Percentiles rank a stretch among this genome's conserved stretches.
Conservation (phyloP, 2,888 invertebrate species). For the Cheilosia grossa region DNA sequence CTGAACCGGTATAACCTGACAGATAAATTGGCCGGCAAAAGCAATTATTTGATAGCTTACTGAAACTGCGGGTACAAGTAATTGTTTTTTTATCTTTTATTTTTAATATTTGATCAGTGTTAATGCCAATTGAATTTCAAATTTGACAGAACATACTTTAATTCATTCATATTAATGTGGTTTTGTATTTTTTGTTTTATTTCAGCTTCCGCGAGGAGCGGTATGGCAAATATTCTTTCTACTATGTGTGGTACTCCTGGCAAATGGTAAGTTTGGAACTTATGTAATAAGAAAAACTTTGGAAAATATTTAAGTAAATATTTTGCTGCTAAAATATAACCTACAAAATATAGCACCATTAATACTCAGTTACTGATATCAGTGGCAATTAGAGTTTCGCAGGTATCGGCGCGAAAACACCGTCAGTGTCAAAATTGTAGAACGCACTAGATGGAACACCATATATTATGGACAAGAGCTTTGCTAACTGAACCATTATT, state of each 20-base stretch:
- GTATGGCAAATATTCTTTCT: constrained; percentile 81
- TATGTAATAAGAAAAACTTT: neutral
- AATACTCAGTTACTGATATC: too few relatives aligned
- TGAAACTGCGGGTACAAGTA: neutral
- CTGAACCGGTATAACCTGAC: constrained; percentile 46
- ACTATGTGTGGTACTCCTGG: constrained; percentile 79
- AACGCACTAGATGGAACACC: too few relatives aligned
- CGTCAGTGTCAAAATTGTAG: too few relatives aligned
- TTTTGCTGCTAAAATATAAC: too few relatives aligned
- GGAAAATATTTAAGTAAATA: too few relatives aligned
- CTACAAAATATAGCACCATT: too few relatives aligned
- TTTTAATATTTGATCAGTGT: neutral
- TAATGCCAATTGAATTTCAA: neutral
- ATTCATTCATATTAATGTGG: neutral
- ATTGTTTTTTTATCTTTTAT: neutral
- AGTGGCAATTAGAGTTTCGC: too few relatives aligned
- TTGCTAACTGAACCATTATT: too few relatives aligned
- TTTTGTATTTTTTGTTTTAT: constrained; percentile 70
- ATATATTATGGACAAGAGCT: too few relatives aligned
- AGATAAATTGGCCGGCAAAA: neutral
- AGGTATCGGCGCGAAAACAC: too few relatives aligned
- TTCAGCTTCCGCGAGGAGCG: constrained; percentile 82
- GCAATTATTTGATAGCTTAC: neutral
- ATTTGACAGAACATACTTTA: neutral
- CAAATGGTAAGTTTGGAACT: constrained; percentile 78